Evolutionary conservation across 35 echinoderm and acorn worm species (phyloP).

Genomic region (Stichopus chloronotus): DNA sequence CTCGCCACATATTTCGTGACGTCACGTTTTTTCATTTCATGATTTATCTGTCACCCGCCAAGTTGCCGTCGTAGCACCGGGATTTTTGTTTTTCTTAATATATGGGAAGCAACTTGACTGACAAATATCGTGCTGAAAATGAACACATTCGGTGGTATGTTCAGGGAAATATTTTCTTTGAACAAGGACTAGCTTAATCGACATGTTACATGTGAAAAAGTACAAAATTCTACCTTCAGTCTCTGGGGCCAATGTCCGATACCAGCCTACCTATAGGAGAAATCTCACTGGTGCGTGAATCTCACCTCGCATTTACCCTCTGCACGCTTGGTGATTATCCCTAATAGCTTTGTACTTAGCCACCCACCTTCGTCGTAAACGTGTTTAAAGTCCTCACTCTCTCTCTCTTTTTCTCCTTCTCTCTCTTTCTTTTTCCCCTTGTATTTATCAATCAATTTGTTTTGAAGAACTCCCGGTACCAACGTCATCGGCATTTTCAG

Average conservation of each 20-base stretch:
- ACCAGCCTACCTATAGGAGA: slow-evolving; percentile 25
- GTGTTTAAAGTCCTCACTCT: slow-evolving; percentile 4
- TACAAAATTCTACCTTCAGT: slow-evolving; percentile 22
- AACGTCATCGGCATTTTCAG: slow-evolving; percentile 36
- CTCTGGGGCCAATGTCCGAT: slow-evolving; percentile 49
- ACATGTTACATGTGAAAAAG: not conserved
- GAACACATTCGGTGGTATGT: too few relatives aligned
- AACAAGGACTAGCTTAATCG: too few relatives aligned
- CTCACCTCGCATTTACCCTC: slow-evolving; percentile 37
- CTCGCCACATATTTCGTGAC: not conserved
- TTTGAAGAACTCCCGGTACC: slow-evolving; percentile 49
- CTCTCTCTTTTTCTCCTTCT: not conserved
- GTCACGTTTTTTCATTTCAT: not conserved
- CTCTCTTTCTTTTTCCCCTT: slow-evolving; percentile 7
- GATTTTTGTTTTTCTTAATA: too few relatives aligned
- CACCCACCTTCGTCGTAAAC: slow-evolving; percentile 35
- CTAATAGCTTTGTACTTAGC: slow-evolving; percentile 54
- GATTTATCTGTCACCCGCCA: not conserved
- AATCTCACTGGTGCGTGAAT: slow-evolving; percentile 37
- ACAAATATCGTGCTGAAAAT: too few relatives aligned
- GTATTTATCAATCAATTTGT: slow-evolving; percentile 55
- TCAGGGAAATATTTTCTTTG: too few relatives aligned
- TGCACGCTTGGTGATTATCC: slow-evolving; percentile 41
- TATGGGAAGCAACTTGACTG: too few relatives aligned
- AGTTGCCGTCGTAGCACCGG: too few relatives aligned